Percentiles rank a stretch among this genome's conserved stretches.
phyloP scores from a whole-genome alignment of 2,113 vertebrate genomes.

The Trochalopteron elliotii region DNA sequence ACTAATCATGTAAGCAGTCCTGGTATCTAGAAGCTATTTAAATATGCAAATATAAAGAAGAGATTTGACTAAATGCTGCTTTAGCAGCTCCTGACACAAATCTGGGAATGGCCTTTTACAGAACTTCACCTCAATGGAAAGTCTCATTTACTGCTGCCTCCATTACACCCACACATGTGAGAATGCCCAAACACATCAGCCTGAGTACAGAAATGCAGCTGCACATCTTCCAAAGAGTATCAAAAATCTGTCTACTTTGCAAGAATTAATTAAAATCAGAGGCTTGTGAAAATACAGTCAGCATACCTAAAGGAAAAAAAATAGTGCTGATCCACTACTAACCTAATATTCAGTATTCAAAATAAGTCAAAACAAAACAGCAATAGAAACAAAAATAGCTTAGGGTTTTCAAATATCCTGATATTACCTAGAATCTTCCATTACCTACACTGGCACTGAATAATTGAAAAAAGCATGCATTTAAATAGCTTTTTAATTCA shows the following conservation, averaged over 20 bases:
- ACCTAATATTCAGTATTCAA: background rate
- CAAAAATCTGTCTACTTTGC: background rate
- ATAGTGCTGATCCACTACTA: background rate
- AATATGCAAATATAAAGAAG: background rate
- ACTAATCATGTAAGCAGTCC: background rate
- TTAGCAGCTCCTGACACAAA: background rate
- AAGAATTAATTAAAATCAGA: background rate
- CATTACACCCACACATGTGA: background rate
- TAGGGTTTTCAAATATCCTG: background rate
- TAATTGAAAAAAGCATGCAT: constrained; percentile 29
- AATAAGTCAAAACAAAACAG: background rate
- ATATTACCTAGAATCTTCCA: background rate
- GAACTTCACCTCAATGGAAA: background rate
- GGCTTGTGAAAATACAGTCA: background rate
- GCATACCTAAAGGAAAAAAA: background rate
- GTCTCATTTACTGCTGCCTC: background rate
- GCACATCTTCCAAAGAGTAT: background rate
- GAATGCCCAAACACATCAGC: background rate
- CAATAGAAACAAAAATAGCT: background rate
- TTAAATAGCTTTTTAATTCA: constrained; percentile 51
- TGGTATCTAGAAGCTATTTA: background rate
- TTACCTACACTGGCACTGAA: background rate
- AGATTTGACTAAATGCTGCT: background rate
- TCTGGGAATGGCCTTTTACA: background rate
- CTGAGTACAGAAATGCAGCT: background rate